Base-by-base conservation (phyloP, 2,888 invertebrate species). In the Periphyllus acericola region DNA sequence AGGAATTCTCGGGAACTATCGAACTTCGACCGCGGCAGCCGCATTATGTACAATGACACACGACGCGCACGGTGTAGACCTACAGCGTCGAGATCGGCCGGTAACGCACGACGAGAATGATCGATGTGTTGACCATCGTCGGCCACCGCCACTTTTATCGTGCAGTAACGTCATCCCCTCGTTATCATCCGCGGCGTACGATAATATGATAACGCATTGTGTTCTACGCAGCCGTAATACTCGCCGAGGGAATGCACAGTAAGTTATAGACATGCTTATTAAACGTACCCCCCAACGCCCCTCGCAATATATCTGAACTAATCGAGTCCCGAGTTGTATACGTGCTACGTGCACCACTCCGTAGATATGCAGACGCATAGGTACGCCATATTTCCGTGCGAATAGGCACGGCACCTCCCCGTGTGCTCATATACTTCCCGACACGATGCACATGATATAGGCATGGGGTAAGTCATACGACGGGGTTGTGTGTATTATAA, bases 1-100 rank as follows among this genome's bases (percentile, higher is more conserved):
- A 83, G 78, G 68, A 85, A 83, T 84, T 75, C 75, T 66, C 83
- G 29, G 60, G 74, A 81, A 52, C 60, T 78, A 85, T 78, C 71
- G n/a, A 68, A 78, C 85, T 79, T 14, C 34, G n/a, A 52, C 32
- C 72, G 72, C 60, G 21, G 52, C 32, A 40, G 55, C 75, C 83
- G 83, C 17, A 3, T 0, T n/a, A n/a, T 32, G 66, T n/a, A 66
- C 46, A 40, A 32, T 46, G 66, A n/a, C 55, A 55, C 11, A 55
- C 55, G 55, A 19, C 60, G 8, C 79, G 8, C 79, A n/a, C 74
- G 72, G 46, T 17, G 71, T 0, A n/a, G 83, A 83, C 83, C 83
- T 83, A 83, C 83, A 83, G 83, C 83, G 74, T 34, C 36, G 83
- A 74, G 52, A 81, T 40, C 68, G 32, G 46, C 81, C 68, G 68